A percentile compares a stretch with the other conserved stretches of the same genome.
Conservation (phyloP, 2,888 invertebrate genomes). For the Drosophila peninsularis region DNA sequence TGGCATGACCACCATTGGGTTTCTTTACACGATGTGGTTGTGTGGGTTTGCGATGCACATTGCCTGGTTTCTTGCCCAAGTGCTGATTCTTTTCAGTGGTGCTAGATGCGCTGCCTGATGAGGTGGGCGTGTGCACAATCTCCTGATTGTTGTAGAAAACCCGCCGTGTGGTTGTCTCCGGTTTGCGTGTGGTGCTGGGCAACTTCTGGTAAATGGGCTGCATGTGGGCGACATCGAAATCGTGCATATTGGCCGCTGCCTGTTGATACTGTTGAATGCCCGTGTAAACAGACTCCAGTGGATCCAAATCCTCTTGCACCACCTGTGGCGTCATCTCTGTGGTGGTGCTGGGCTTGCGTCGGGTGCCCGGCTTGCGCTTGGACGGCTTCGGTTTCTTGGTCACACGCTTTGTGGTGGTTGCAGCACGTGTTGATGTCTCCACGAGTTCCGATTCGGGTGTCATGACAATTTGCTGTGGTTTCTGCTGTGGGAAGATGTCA, state of each 20-base stretch:
- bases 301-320: constrained; percentile 79
- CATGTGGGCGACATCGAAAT: constrained; percentile 78
- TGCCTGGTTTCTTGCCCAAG: constrained; percentile 65
- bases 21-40: constrained; percentile 75
- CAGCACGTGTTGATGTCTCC: constrained; percentile 74
- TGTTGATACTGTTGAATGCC: constrained; percentile 82
- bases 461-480: constrained; percentile 84
- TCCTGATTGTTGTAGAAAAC: constrained; percentile 82
- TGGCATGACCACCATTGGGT: constrained; percentile 48
- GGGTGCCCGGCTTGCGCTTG: constrained; percentile 80
- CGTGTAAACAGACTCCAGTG: constrained; percentile 81
- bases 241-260: constrained; percentile 73
- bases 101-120: constrained; percentile 20
- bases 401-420: constrained; percentile 52
- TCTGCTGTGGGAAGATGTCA: constrained; percentile 87
- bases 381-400: constrained; percentile 76
- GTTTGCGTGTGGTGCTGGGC: constrained; percentile 49
- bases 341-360: constrained; percentile 72
- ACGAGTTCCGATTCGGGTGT: constrained; percentile 84
- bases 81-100: constrained; percentile 55
- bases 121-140: constrained; percentile 68
- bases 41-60: constrained; percentile 63
- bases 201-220: constrained; percentile 80
- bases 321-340: constrained; percentile 70
- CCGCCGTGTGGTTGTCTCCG: constrained; percentile 77